These are phyloP conservation scores for Dioctria linearis DNA, from an alignment of 2,888 invertebrate genomes.

Conservation along the genomic window DNA sequence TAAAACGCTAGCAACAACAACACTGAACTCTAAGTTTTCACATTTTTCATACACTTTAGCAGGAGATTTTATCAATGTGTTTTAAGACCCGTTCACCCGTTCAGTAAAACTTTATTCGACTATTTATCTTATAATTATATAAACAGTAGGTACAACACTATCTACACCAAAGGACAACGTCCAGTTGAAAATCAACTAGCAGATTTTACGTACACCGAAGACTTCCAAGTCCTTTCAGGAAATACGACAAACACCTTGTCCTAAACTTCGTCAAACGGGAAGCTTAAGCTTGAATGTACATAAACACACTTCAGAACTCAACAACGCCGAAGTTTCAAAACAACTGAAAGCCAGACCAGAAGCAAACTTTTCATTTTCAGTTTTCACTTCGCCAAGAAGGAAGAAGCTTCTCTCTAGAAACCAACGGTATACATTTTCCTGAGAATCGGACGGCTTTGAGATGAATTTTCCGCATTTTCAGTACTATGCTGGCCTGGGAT, in stretches of 20 bases:
- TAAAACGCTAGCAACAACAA: no score
- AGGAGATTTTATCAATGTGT: not conserved
- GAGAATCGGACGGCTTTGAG: slow-evolving; percentile 18
- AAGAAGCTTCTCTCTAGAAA: slow-evolving; percentile 38
- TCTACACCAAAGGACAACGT: slow-evolving; percentile 4
- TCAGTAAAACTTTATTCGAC: slow-evolving; percentile 26
- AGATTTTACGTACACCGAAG: no score
- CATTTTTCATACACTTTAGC: slow-evolving; percentile 14
- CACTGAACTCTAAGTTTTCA: not conserved
- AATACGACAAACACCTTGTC: slow-evolving; percentile 26
- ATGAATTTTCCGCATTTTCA: slow-evolving; percentile 37
- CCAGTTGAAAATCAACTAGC: not conserved
- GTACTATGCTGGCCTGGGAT: not conserved
- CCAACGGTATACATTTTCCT: slow-evolving; percentile 17
- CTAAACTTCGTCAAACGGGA: not conserved
- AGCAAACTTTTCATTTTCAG: slow-evolving; percentile 24
- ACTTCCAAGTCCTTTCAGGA: not conserved
- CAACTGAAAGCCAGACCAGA: slow-evolving; percentile 48
- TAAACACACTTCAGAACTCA: slow-evolving; percentile 25
- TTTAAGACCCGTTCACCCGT: not conserved
- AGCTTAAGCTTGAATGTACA: not conserved
- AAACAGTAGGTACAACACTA: slow-evolving; percentile 17
- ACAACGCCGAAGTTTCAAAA: slow-evolving; percentile 46
- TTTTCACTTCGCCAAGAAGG: slow-evolving; percentile 40
- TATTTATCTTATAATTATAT: slow-evolving; percentile 42